Conservation (phyloP, 2,888 invertebrate species). For the Acleris laterana region DNA sequence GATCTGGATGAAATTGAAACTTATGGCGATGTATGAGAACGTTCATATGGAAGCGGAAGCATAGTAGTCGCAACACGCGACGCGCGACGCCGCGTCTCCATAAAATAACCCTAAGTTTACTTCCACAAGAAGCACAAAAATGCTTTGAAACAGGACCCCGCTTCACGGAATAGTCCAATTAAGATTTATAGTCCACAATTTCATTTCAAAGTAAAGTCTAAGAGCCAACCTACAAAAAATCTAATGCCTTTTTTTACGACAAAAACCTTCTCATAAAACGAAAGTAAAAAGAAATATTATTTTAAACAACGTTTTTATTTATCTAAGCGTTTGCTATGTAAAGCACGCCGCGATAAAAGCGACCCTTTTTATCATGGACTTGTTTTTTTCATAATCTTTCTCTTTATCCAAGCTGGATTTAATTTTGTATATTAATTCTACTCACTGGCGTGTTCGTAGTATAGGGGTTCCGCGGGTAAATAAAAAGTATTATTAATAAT, state of each 20-base stretch:
- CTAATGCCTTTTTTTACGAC: conserved; percentile 13
- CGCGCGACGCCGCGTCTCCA: too few relatives aligned
- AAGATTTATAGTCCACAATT: not conserved
- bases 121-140: too few relatives aligned
- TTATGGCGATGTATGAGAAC: too few relatives aligned
- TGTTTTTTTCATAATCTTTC: conserved; percentile 28
- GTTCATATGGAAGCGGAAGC: too few relatives aligned
- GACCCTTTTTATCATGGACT: conserved; percentile 26
- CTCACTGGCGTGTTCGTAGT: conserved; percentile 3
- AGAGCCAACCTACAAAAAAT: conserved; percentile 6
- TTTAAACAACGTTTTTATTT: conserved; percentile 24
- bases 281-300: conserved; percentile 30
- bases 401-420: conserved; percentile 21
- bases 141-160: too few relatives aligned
- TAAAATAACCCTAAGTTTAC: too few relatives aligned
- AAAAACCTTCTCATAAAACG: conserved; percentile 11
- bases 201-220: not conserved
- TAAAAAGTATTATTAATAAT: not conserved
- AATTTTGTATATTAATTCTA: conserved; percentile 30
- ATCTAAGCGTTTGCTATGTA: conserved; percentile 21
- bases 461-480: conserved; percentile 1
- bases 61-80: too few relatives aligned
- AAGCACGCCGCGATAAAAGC: conserved; percentile 27
- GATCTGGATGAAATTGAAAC: too few relatives aligned
- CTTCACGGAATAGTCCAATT: too few relatives aligned